Evolutionary conservation across 2,888 invertebrate species (phyloP).

Genomic region (Orchestes rusci): DNA sequence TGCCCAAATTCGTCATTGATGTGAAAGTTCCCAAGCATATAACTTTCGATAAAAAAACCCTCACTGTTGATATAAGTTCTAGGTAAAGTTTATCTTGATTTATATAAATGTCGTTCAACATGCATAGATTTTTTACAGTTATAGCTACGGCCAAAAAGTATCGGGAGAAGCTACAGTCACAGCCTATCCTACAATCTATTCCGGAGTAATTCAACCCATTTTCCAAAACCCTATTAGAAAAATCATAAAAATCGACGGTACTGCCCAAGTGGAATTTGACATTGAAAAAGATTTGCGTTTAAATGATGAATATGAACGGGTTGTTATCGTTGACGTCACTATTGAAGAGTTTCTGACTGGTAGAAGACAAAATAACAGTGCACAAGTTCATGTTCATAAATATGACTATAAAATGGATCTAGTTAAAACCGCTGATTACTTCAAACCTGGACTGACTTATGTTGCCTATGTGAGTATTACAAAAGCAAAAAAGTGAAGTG

Average conservation of each 20-base stretch:
- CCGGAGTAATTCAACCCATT: slow-evolving; percentile 71
- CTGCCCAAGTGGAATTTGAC: slow-evolving; percentile 64
- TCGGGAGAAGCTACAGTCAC: slow-evolving; percentile 79
- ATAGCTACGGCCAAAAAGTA: slow-evolving; percentile 66
- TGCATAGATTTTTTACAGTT: slow-evolving; percentile 20
- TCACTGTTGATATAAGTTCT: slow-evolving; percentile 73
- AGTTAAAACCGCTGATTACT: slow-evolving; percentile 75
- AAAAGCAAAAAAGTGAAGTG: neutral
- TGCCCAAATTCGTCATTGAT: slow-evolving; percentile 88
- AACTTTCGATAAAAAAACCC: slow-evolving; percentile 70
- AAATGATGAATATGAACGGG: slow-evolving; percentile 71
- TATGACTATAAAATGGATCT: slow-evolving; percentile 69
- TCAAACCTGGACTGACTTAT: slow-evolving; percentile 82
- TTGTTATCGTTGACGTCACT: slow-evolving; percentile 77
- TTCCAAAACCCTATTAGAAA: slow-evolving; percentile 65
- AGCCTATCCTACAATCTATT: slow-evolving; percentile 75
- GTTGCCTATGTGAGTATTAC: slow-evolving; percentile 62
- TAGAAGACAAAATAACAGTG: slow-evolving; percentile 71
- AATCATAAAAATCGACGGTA: slow-evolving; percentile 58
- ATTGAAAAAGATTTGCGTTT: slow-evolving; percentile 68
- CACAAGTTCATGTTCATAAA: slow-evolving; percentile 67
- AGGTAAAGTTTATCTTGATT: slow-evolving; percentile 50
- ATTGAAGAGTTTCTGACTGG: slow-evolving; percentile 86
- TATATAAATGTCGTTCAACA: neutral
- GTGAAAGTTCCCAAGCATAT: slow-evolving; percentile 76